Percentiles rank a stretch among this genome's conserved stretches.
Conservation (phyloP, 2,888 invertebrate genomes). For the Oscheius myriophilus region DNA sequence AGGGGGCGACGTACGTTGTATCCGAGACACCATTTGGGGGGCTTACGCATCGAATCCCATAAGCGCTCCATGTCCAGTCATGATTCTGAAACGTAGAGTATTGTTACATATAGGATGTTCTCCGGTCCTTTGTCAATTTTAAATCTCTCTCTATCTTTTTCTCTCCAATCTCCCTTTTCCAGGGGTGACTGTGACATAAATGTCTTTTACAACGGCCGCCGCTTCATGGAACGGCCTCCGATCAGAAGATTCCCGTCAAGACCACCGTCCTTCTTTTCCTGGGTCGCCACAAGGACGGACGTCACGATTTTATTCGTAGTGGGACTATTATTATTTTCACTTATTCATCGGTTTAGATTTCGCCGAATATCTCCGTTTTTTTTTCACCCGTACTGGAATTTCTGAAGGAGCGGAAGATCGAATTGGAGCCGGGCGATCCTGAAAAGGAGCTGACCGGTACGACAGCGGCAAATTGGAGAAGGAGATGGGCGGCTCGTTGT, state of each 20-base stretch:
- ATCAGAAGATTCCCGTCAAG: too few relatives aligned
- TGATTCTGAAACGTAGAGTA: too few relatives aligned
- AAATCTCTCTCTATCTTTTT: too few relatives aligned
- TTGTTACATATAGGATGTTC: too few relatives aligned
- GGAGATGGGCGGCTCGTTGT: conserved; percentile 89
- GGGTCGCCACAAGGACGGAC: conserved; percentile 91
- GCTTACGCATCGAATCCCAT: too few relatives aligned
- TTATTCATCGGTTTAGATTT: conserved; percentile 74
- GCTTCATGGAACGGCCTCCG: too few relatives aligned
- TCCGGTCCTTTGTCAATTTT: too few relatives aligned
- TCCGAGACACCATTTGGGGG: too few relatives aligned
- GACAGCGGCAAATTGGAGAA: conserved; percentile 91
- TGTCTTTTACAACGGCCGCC: conserved; percentile 89
- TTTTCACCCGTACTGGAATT: conserved; percentile 91
- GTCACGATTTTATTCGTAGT: conserved; percentile 98
- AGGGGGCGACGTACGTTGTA: too few relatives aligned
- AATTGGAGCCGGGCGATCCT: conserved; percentile 87
- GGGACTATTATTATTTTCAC: not conserved
- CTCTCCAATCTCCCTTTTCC: too few relatives aligned
- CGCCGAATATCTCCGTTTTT: conserved; percentile 98
- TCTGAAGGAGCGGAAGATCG: conserved; percentile 90
- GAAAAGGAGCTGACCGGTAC: conserved; percentile 90
- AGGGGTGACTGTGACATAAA: conserved; percentile 92
- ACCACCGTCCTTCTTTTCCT: too few relatives aligned
- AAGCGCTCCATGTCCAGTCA: too few relatives aligned